Evolutionary conservation across 2,888 invertebrate species (phyloP).

Genomic region (Leptinotarsa rubiginosa): DNA sequence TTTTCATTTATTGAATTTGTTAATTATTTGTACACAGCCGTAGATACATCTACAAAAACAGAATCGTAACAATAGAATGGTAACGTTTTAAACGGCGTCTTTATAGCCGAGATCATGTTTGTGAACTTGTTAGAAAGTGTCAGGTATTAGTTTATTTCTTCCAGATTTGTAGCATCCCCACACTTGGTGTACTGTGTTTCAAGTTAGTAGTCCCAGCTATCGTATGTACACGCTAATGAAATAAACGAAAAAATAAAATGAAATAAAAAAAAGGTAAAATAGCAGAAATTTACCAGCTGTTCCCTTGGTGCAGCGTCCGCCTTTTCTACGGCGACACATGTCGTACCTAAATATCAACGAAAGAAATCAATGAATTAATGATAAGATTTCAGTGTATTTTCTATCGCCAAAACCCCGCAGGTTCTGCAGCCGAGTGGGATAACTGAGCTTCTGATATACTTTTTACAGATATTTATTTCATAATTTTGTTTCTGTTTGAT

Average conservation of each 20-base stretch:
- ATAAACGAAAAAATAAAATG: conserved; percentile 26
- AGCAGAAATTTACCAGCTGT: conserved; percentile 85
- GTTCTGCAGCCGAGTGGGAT: too few species aligned
- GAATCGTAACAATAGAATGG: too few species aligned
- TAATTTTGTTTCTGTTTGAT: too few species aligned
- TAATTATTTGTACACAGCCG: too few species aligned
- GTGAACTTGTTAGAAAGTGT: conserved; percentile 32
- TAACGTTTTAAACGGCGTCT: conserved; percentile 4
- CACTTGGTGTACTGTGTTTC: conserved; percentile 33
- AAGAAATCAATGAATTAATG: conserved; percentile 3
- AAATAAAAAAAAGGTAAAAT: conserved; percentile 33
- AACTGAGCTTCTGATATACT: too few species aligned
- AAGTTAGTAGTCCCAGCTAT: conserved; percentile 45
- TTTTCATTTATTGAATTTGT: too few species aligned
- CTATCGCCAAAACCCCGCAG: too few species aligned
- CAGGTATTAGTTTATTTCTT: conserved; percentile 39
- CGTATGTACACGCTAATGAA: conserved; percentile 45
- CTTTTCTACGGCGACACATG: conserved; percentile 97
- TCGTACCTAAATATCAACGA: conserved; percentile 81
- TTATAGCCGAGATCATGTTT: conserved; percentile 44
- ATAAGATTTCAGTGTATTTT: background rate
- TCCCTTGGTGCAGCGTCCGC: conserved; percentile 97
- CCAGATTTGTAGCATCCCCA: conserved; percentile 32
- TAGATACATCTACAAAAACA: too few species aligned
- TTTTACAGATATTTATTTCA: too few species aligned